Base-by-base conservation (phyloP, 2,113 vertebrate species). In the Clinocottus analis region DNA sequence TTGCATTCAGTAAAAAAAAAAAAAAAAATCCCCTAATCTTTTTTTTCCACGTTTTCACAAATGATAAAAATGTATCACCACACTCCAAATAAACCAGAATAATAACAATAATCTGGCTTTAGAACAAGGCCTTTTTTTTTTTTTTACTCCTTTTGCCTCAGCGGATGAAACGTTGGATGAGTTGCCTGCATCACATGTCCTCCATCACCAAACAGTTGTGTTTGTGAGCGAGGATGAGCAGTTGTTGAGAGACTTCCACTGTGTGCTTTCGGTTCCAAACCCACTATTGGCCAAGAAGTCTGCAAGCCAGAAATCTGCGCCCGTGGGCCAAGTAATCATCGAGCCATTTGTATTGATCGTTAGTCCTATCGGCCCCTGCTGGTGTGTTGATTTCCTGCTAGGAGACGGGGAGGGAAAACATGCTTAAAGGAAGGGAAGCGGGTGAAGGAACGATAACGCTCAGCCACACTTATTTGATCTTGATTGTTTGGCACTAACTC, bases 271-370 rank as follows among this genome's bases (percentile, higher is more conserved):
- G 5, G 39, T 56, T 84, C 79, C 82, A 88, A 87, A 85, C 27
- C 35, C 25, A 75, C 72, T 31, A 33, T 1, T 25, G 58, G 75
- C 85, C 83, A 89, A 83, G 17, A 10, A 65, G 27, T 60, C 7
- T 70, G 43, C 19, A 12, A 67, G 63, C 85, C 86, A 80, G 35
- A 85, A 66, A 79, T 33, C 67, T 59, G 61, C 51, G 74, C 68
- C 80, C 66, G 72, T 82, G 74, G 33, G 86, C 81, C 83, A 86
- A 87, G 72, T 77, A 82, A 84, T 87, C 80, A 87, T 59, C 72
- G 73, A 85, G 76, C 31, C 79, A 84, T 84, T 90, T 77, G 72
- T 83, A 90, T 80, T 91, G 90, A 90, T 90, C 80, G 81, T 72
- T 64, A 53, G 78, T 67, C 66, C 77, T 41, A 75, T 86, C 49